Evolutionary conservation across 2,113 vertebrate species (phyloP).

Genomic region (Budorcas taxicolor): DNA sequence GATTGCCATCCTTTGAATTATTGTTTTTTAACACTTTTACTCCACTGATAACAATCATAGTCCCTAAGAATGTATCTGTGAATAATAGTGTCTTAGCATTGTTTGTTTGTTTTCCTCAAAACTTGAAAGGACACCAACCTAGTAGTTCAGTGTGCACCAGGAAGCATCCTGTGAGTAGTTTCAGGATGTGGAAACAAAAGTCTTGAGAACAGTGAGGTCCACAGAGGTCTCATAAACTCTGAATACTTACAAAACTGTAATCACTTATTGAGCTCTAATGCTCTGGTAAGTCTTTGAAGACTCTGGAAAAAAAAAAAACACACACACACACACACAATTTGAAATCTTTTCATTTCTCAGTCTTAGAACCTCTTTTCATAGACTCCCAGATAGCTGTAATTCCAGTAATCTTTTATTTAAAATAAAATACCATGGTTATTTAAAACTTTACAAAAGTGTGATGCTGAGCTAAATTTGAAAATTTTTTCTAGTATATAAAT

Average conservation of each 20-base stretch:
- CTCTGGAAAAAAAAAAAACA: rapidly evolving
- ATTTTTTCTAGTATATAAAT: background rate
- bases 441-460: background rate
- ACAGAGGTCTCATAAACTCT: background rate
- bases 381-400: background rate
- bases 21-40: background rate
- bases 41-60: background rate
- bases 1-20: background rate
- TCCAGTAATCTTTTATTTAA: background rate
- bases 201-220: background rate
- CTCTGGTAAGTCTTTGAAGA: background rate
- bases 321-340: background rate
- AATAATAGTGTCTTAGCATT: background rate
- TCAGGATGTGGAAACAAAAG: background rate
- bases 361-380: background rate
- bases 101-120: background rate
- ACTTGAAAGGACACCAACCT: background rate
- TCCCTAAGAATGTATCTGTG: background rate
- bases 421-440: background rate
- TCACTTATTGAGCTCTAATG: background rate
- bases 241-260: background rate
- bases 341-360: background rate
- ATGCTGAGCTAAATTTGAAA: background rate
- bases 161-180: background rate
- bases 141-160: background rate